A percentile compares a stretch with the other conserved stretches of the same genome.
phyloP scores from a whole-genome alignment of 53 echinoderm and acorn worm genomes.

The Zoroaster sp. region DNA sequence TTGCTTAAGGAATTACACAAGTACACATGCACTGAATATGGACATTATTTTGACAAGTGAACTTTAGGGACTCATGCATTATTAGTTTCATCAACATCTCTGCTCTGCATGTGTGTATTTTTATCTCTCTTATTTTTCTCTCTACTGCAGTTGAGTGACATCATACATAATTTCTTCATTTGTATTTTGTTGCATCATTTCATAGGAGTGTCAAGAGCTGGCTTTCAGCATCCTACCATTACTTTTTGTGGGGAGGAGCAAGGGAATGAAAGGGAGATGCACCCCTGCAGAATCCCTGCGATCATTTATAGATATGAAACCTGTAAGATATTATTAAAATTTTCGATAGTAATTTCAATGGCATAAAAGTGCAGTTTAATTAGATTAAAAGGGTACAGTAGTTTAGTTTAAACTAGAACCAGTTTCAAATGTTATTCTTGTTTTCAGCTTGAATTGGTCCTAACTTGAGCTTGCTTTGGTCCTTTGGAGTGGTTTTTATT shows the following conservation, averaged over 20 bases:
- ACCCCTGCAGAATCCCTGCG: neutral
- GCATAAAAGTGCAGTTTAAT: neutral
- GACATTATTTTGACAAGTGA: too few species aligned
- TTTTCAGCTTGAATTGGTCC: neutral
- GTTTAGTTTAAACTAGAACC: neutral
- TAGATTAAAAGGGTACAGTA: neutral
- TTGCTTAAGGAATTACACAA: too few species aligned
- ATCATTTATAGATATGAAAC: constrained; percentile 46
- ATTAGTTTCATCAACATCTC: too few species aligned
- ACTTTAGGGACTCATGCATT: too few species aligned
- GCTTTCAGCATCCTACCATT: constrained; percentile 36
- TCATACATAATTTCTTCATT: neutral
- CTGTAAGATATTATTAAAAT: neutral
- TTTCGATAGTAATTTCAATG: neutral
- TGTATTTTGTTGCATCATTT: neutral
- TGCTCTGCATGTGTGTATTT: too few species aligned
- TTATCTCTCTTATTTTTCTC: too few species aligned
- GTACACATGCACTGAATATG: too few species aligned
- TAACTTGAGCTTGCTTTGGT: neutral
- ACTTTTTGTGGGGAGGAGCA: constrained; percentile 15
- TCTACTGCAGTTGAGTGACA: too few species aligned
- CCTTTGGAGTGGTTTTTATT: too few species aligned
- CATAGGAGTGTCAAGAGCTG: constrained; percentile 33
- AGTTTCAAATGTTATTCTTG: too few species aligned
- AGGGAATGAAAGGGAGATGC: constrained; percentile 43